A percentile compares a stretch with the other conserved stretches of the same genome.
Conservation (phyloP, 2,113 vertebrate species). For the Ciconia maguari region DNA sequence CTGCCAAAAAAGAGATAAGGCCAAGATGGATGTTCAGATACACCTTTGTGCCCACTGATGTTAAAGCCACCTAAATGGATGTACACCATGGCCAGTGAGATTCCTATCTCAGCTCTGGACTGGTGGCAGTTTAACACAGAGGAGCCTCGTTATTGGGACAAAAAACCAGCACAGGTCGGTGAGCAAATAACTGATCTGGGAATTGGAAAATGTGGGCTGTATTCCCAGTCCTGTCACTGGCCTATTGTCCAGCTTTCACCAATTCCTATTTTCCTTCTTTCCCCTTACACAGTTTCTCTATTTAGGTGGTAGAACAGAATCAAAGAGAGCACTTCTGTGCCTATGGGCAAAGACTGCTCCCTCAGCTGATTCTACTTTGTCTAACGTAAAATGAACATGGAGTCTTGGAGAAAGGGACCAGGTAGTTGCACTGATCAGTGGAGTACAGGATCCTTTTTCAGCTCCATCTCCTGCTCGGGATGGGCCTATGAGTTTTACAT, state of each 20-base stretch:
- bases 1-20: background rate
- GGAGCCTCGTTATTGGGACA: background rate
- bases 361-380: background rate
- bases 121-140: background rate
- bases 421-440: background rate
- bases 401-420: background rate
- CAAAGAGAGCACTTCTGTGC: background rate
- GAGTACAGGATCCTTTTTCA: background rate
- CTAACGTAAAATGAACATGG: fast-evolving
- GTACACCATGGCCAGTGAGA: background rate
- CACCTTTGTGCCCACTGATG: background rate
- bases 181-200: background rate
- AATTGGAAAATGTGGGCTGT: background rate
- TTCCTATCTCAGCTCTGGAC: background rate
- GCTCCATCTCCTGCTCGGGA: background rate
- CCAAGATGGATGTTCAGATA: background rate
- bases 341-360: background rate
- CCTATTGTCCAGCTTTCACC: background rate
- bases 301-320: background rate
- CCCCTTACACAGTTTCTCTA: background rate
- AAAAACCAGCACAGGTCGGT: background rate
- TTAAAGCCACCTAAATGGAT: background rate
- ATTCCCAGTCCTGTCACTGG: background rate
- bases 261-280: background rate
- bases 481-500: background rate